Conservation (phyloP, 2,888 invertebrate genomes). For the Mystacides longicornis region DNA sequence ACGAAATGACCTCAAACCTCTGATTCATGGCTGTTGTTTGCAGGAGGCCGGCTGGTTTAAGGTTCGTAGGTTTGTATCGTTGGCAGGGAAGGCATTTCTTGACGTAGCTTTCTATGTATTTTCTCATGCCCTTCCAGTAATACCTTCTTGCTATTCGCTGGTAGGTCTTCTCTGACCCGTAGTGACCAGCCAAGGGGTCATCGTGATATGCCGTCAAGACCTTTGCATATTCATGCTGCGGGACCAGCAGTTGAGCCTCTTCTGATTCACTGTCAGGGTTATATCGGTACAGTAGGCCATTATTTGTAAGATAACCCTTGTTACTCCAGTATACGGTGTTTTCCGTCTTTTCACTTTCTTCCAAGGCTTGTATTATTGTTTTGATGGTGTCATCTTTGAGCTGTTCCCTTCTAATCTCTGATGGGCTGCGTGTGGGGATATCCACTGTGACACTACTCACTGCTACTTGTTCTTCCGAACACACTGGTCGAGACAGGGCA, state of each 20-base stretch:
- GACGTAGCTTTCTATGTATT: slow-evolving; percentile 27
- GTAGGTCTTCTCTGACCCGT: background rate
- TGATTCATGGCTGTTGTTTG: slow-evolving; percentile 26
- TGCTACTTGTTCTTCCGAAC: background rate
- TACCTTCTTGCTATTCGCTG: slow-evolving; percentile 25
- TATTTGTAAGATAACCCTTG: background rate
- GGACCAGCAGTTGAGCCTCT: background rate
- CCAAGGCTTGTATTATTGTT: background rate
- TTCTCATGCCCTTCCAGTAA: slow-evolving; percentile 29
- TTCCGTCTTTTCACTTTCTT: background rate
- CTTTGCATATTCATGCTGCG: background rate
- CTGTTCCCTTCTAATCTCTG: background rate
- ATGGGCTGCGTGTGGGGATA: background rate
- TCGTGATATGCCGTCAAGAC: background rate
- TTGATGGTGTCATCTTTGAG: background rate
- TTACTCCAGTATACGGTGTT: background rate
- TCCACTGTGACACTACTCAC: background rate
- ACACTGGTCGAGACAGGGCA: background rate
- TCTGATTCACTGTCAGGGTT: background rate
- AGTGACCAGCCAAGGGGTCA: slow-evolving; percentile 25
- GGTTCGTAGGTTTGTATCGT: slow-evolving; percentile 29
- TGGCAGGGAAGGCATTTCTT: slow-evolving; percentile 29
- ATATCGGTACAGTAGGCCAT: background rate
- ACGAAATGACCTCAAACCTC: slow-evolving; percentile 29
- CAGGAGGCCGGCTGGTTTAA: slow-evolving; percentile 31